Percentiles rank a stretch among this genome's conserved stretches.
These are phyloP conservation scores for Kradibia gibbosae DNA, from an alignment of 1,140 invertebrate species.

Conservation along the genomic window DNA sequence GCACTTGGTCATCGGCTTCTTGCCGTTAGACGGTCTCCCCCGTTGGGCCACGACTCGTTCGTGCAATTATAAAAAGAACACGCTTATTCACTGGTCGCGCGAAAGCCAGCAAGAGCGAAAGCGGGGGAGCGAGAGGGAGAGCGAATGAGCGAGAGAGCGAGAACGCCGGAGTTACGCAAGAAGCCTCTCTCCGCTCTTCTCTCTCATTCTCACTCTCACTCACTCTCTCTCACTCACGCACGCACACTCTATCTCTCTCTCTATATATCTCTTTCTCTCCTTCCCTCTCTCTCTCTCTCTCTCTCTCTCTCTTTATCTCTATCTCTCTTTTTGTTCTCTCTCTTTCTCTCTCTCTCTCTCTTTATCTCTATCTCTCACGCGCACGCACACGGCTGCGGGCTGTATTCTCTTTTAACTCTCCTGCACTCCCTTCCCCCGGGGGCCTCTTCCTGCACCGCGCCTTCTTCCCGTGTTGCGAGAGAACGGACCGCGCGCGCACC, in stretches of 20 bases:
- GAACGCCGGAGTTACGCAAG: constrained; percentile 31
- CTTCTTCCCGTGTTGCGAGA: not conserved
- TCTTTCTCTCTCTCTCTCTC: not conserved
- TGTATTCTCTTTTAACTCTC: constrained; percentile 35
- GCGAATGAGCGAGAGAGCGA: not conserved
- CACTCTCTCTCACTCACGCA: too few relatives aligned
- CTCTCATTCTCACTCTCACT: not conserved
- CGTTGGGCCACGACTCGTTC: not conserved
- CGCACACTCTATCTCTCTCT: not conserved
- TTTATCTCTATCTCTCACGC: constrained; percentile 1
- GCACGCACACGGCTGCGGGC: not conserved
- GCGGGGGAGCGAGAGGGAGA: not conserved
- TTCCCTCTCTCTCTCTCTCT: not conserved
- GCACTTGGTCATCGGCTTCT: constrained; percentile 4
- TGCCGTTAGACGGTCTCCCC: not conserved
- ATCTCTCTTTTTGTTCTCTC: not conserved
- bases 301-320: not conserved
- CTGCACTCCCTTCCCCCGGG: constrained; percentile 12
- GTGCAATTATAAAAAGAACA: constrained; percentile 6
- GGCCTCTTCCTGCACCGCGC: constrained; percentile 24
- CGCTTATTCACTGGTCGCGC: constrained; percentile 3
- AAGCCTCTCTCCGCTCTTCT: constrained; percentile 6
- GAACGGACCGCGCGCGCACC: constrained; percentile 4
- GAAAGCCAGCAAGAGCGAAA: not conserved
- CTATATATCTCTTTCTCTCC: constrained; percentile 4